phyloP scores from a whole-genome alignment of 2,797 vertebrate species.

The Pangasius macronema region DNA sequence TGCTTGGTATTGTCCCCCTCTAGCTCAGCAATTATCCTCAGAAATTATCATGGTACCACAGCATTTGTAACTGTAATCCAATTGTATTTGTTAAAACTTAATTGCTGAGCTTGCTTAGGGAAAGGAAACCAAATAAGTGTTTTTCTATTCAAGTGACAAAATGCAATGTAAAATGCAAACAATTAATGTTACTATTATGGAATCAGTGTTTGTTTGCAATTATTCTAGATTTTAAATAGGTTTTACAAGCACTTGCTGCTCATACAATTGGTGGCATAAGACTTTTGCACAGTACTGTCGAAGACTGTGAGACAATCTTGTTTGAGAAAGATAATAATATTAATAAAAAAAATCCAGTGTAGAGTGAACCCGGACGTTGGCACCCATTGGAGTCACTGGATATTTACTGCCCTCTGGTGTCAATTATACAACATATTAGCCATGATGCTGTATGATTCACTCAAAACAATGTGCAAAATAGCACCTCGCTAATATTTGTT shows the following conservation, averaged over 20 bases:
- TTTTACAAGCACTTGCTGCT: neutral
- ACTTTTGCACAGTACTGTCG: neutral
- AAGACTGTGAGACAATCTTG: neutral
- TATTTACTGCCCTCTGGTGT: constrained; percentile 46
- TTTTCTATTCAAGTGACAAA: neutral
- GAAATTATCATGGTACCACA: neutral
- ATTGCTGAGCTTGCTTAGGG: neutral
- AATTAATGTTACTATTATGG: neutral
- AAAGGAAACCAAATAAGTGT: neutral
- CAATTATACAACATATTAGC: neutral
- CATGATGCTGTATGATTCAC: neutral
- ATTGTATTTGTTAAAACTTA: neutral
- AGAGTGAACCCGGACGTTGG: neutral
- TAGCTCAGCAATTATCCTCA: neutral
- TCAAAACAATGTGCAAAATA: neutral
- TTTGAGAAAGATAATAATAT: neutral
- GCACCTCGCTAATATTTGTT: neutral
- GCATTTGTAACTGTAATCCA: neutral
- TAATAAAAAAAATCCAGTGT: neutral
- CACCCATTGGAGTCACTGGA: neutral
- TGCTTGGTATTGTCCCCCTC: neutral
- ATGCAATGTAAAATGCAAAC: neutral
- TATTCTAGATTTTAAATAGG: neutral
- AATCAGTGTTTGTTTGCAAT: neutral
- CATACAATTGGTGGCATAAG: neutral